Base-by-base conservation (phyloP, 1,140 invertebrate species). In the Cydia pomonella region DNA sequence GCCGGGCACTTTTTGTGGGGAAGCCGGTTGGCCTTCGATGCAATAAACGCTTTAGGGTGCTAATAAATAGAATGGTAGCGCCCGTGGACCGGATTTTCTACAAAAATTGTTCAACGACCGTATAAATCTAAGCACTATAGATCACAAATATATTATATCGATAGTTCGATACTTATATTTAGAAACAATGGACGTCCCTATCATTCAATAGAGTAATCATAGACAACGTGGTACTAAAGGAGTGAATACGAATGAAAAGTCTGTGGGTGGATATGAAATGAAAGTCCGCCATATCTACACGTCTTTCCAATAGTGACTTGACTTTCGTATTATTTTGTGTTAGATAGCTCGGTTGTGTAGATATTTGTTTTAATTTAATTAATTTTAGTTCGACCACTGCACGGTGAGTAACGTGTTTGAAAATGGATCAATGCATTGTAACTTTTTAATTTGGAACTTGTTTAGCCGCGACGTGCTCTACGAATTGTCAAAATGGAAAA, bases 201-300 rank as follows among this genome's bases (percentile, higher is more conserved):
- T 10, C 27, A 25, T 23, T 21, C 16, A 72, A 12, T 72, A 41
- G 33, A 72, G 16, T 72, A 72, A 47, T 69, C 76, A 80, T 78
- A 75, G 75, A 79, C 78, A 79, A 79, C 53, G 64, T 75, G 63
- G 41, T 63, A 59, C 7, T 66, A n/a, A 29, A n/a, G n/a, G 63
- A 66, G 63, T 44, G 71, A 44, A 44, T 72, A 50, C 71, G 71
- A 23, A 72, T 27, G 47, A 27, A 33, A 47, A 50, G 23, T 53
- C 72, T 73, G 72, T 73, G 50, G 78, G 79, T 83, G 76, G 81
- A 85, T 86, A 87, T 85, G 85, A 89, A 88, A 90, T 89, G 87
- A 90, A 89, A 89, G 88, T 92, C 90, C 91, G 90, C 90, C 91
- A 92, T 92, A 89, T 85, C 88, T 90, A 87, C 84, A 86, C 88